A percentile compares a stretch with the other conserved stretches of the same genome.
phyloP scores from a whole-genome alignment of 2,888 invertebrate species.

The Athetis lepigone region DNA sequence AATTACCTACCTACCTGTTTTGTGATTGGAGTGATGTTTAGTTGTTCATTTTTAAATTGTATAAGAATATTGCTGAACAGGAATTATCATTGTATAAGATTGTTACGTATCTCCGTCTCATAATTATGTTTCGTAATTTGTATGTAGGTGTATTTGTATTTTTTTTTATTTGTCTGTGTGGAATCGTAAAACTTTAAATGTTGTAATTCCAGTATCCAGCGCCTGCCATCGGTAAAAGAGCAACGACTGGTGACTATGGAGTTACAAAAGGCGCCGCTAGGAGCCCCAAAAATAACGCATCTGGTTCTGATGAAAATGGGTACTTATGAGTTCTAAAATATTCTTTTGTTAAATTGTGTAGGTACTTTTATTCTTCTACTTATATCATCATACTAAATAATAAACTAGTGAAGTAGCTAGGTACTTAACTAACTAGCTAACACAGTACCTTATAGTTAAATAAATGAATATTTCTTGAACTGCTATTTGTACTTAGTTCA shows the following conservation, averaged over 20 bases:
- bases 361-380: neutral
- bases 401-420: too few species aligned
- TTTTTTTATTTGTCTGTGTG: too few species aligned
- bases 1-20: constrained; percentile 62
- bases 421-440: too few species aligned
- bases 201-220: constrained; percentile 77
- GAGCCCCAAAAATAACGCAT: constrained; percentile 16
- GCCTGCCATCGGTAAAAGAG: constrained; percentile 74
- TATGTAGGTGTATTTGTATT: constrained; percentile 7
- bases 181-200: constrained; percentile 5
- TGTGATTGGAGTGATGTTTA: constrained; percentile 57
- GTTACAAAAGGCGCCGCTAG: constrained; percentile 13
- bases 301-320: constrained; percentile 42
- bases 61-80: constrained; percentile 27
- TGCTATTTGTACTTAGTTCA: neutral
- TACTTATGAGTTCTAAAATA: constrained; percentile 24
- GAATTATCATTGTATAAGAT: constrained; percentile 28
- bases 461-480: too few species aligned
- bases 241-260: constrained; percentile 57
- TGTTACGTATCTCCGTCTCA: constrained; percentile 28
- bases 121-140: constrained; percentile 11
- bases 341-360: neutral
- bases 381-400: too few species aligned
- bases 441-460: too few species aligned
- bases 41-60: constrained; percentile 43